A percentile compares a stretch with the other conserved stretches of the same genome.
These are phyloP conservation scores for Austrolebias charrua DNA, from an alignment of 2,797 vertebrate species.

Conservation along the genomic window DNA sequence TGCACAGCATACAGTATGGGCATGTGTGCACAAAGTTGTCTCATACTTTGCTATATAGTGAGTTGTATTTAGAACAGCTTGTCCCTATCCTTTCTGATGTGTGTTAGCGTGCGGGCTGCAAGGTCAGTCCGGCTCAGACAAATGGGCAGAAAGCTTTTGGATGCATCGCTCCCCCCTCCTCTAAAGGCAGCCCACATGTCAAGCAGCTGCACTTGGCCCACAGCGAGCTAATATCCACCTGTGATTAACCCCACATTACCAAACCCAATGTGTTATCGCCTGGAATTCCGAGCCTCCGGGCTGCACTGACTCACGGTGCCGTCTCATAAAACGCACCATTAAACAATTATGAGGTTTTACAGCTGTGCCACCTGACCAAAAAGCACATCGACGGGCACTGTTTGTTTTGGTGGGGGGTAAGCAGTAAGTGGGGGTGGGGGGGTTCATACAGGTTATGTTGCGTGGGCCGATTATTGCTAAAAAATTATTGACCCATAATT, in stretches of 20 bases:
- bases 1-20: not conserved
- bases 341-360: constrained; percentile 75
- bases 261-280: constrained; percentile 57
- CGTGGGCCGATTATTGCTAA: constrained; percentile 33
- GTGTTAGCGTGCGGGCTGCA: constrained; percentile 37
- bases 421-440: not conserved
- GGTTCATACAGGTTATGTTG: constrained; percentile 16
- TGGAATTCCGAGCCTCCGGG: constrained; percentile 60
- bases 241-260: constrained; percentile 71
- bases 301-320: constrained; percentile 59
- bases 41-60: constrained; percentile 14
- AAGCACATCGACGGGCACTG: constrained; percentile 42
- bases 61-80: no score
- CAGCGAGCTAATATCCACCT: constrained; percentile 63
- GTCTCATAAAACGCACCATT: constrained; percentile 77
- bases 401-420: constrained; percentile 51
- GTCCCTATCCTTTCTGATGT: constrained; percentile 38
- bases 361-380: constrained; percentile 54
- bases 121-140: constrained; percentile 49
- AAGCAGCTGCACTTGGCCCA: constrained; percentile 41
- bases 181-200: constrained; percentile 42
- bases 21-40: not conserved
- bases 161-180: constrained; percentile 18
- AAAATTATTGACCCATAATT: constrained; percentile 42
- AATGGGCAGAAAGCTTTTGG: constrained; percentile 27